These are phyloP conservation scores for Seira sanloemensis DNA, from an alignment of 2,888 invertebrate genomes.

Conservation along the genomic window DNA sequence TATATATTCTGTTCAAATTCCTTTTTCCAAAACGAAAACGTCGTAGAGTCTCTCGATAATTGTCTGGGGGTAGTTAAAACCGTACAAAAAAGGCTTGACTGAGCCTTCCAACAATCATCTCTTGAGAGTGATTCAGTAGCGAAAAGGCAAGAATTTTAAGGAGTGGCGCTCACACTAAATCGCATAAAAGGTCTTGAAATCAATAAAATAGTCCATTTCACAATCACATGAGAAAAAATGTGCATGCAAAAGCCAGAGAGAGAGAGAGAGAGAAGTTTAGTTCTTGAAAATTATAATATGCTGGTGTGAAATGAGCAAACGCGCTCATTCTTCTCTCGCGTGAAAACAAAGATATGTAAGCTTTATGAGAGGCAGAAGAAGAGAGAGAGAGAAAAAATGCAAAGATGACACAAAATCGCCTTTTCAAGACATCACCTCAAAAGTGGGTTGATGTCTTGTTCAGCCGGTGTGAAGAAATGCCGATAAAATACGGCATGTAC, in stretches of 20 bases:
- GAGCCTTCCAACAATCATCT: conserved; percentile 20
- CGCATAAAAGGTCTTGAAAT: not conserved
- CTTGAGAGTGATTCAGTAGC: not conserved
- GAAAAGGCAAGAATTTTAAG: no score
- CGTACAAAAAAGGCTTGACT: conserved; percentile 37
- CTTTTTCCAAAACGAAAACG: no score
- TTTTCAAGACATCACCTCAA: not conserved
- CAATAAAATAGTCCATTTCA: not conserved
- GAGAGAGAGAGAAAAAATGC: conserved; percentile 1
- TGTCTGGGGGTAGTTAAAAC: conserved; percentile 39
- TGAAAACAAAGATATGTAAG: conserved; percentile 40
- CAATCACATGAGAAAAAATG: not conserved
- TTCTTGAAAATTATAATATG: not conserved
- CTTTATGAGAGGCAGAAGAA: not conserved
- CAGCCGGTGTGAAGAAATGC: not conserved
- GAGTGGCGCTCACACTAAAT: conserved; percentile 23
- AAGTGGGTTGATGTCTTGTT: conserved; percentile 28
- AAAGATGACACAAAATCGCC: not conserved
- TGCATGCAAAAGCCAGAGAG: conserved; percentile 17
- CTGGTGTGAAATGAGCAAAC: not conserved
- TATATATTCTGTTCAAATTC: no score
- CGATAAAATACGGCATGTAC: conserved; percentile 45
- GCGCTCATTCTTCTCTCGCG: conserved; percentile 2
- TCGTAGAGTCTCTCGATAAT: conserved; percentile 23
- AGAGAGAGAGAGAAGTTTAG: conserved; percentile 19